These are phyloP conservation scores for Diachasma alloeum DNA, from an alignment of 1,140 invertebrate genomes.

Conservation along the genomic window DNA sequence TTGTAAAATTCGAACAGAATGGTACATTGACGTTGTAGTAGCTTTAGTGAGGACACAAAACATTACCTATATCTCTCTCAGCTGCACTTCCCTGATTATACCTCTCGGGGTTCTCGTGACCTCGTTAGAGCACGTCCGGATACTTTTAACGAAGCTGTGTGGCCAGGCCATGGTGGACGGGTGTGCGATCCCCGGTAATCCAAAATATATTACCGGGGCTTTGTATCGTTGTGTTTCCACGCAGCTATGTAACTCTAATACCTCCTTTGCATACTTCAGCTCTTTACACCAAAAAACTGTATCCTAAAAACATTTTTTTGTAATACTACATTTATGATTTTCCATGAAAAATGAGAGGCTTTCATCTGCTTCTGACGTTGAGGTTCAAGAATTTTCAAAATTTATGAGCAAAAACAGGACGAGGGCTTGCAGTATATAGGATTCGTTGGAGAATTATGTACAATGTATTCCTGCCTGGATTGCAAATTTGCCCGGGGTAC, in stretches of 20 bases:
- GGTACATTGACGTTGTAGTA: not conserved
- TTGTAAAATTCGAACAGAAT: not conserved
- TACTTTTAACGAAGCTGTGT: constrained; percentile 55
- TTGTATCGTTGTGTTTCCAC: constrained; percentile 53
- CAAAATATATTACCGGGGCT: constrained; percentile 60
- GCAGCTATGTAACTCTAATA: not conserved
- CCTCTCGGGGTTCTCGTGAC: constrained; percentile 34
- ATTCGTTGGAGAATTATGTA: not conserved
- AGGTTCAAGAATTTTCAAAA: not conserved
- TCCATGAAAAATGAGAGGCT: not conserved
- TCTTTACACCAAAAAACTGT: too few relatives aligned
- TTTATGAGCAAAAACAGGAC: not conserved
- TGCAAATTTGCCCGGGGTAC: constrained; percentile 13
- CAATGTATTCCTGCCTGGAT: constrained; percentile 11
- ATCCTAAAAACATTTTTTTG: too few relatives aligned
- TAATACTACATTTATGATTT: not conserved
- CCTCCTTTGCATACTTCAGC: not conserved
- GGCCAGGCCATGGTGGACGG: constrained; percentile 1
- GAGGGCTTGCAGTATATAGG: not conserved
- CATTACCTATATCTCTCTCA: constrained; percentile 34
- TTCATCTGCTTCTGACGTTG: not conserved
- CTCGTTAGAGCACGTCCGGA: constrained; percentile 51
- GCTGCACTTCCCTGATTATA: constrained; percentile 36
- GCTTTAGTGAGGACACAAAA: constrained; percentile 2
- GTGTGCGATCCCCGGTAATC: constrained; percentile 46